Percentiles rank a stretch among this genome's conserved stretches.
Conservation (phyloP, 2,113 vertebrate species). For the Eretmochelys imbricata region DNA sequence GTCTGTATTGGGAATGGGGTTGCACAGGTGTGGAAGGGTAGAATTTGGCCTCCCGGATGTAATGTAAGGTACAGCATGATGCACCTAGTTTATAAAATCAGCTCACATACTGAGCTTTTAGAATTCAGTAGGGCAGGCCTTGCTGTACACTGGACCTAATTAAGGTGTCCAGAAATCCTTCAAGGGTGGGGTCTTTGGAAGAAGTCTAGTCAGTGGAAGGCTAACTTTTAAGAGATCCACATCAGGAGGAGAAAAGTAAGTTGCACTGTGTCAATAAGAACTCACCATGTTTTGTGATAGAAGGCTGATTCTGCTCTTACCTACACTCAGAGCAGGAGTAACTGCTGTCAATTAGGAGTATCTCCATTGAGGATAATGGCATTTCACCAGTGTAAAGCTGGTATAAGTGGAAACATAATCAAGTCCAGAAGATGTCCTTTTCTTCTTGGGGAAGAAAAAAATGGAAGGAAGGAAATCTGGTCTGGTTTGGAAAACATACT, state of each 20-base stretch:
- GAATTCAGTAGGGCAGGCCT: not conserved
- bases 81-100: not conserved
- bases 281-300: not conserved
- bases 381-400: not conserved
- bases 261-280: not conserved
- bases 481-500: not conserved
- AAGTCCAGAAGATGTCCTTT: not conserved
- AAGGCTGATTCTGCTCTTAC: not conserved
- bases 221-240: not conserved
- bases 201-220: not conserved
- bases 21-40: not conserved
- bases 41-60: fast-evolving
- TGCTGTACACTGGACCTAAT: not conserved
- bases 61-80: not conserved
- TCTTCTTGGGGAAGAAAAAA: not conserved
- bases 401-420: not conserved
- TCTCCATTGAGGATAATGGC: not conserved
- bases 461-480: not conserved
- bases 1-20: not conserved
- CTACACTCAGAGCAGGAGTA: not conserved
- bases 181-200: not conserved
- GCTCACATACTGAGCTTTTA: not conserved
- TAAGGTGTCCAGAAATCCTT: not conserved
- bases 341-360: not conserved
- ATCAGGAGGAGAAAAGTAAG: not conserved